Percentiles rank a stretch among this genome's conserved stretches.
Conservation (phyloP, 2,797 vertebrate species). For the Cheirogaleus major region DNA sequence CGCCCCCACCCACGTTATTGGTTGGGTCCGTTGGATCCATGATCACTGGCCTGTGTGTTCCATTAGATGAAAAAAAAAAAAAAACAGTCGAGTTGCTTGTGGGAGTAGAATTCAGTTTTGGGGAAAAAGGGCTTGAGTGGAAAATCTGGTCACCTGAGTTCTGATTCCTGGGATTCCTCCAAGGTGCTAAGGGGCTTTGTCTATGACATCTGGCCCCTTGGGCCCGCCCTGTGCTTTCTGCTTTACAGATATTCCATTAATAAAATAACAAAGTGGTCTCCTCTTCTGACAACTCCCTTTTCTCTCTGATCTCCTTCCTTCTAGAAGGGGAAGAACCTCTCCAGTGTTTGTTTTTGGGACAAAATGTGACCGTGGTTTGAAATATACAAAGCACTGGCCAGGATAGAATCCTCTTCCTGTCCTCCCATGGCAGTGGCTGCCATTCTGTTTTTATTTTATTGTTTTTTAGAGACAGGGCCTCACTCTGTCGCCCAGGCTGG, state of each 20-base stretch:
- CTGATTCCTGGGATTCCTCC: not conserved
- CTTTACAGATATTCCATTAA: too few relatives aligned
- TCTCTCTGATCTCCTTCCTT: not conserved
- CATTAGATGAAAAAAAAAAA: not conserved
- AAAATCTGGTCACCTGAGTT: not conserved
- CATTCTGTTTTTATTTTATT: not conserved
- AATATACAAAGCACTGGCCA: rapidly evolving
- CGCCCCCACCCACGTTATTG: constrained; percentile 53
- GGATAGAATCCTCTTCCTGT: not conserved
- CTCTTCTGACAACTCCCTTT: not conserved
- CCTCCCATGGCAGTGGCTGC: not conserved
- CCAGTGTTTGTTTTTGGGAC: not conserved
- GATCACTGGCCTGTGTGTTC: constrained; percentile 81
- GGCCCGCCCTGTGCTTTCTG: not conserved
- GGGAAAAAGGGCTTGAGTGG: not conserved
- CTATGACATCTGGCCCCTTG: rapidly evolving
- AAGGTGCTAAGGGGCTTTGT: too few relatives aligned
- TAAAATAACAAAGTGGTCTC: not conserved
- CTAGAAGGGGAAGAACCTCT: not conserved
- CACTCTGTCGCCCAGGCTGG: not conserved
- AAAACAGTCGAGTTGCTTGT: not conserved
- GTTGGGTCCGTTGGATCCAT: constrained; percentile 84
- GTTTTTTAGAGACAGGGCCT: not conserved
- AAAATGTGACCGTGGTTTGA: not conserved
- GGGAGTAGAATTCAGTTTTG: not conserved